phyloP scores from a whole-genome alignment of 2,797 vertebrate species.

The Hafferia zeledoni region DNA sequence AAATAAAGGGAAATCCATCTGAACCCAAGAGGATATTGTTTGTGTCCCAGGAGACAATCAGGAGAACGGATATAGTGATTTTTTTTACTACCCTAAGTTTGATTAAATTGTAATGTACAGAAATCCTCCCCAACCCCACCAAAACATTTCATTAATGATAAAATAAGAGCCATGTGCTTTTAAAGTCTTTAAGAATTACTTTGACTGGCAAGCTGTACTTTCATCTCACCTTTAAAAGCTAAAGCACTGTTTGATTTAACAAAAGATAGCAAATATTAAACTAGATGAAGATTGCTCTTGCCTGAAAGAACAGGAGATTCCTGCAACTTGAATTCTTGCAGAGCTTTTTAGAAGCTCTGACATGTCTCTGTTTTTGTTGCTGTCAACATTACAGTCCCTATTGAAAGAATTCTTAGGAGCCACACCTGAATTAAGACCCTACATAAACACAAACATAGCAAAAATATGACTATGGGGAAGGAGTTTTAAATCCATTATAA shows the following conservation, averaged over 20 bases:
- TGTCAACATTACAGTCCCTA: not conserved
- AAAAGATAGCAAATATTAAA: not conserved
- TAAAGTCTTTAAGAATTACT: not conserved
- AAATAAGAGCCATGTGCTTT: not conserved
- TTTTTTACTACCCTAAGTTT: slow-evolving; percentile 35
- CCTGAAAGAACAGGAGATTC: not conserved
- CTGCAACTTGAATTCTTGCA: not conserved
- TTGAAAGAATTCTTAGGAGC: not conserved
- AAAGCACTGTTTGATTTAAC: not conserved
- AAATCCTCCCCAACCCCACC: not conserved
- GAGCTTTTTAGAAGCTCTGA: not conserved
- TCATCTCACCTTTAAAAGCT: not conserved
- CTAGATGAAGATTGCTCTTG: not conserved
- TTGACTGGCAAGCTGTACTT: not conserved
- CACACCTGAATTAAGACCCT: not conserved
- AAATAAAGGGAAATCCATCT: slow-evolving; percentile 28
- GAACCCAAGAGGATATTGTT: slow-evolving; percentile 38
- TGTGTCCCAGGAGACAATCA: not conserved
- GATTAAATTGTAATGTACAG: not conserved
- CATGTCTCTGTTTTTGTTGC: not conserved
- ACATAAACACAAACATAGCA: not conserved
- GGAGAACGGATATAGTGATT: not conserved
- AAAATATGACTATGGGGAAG: not conserved
- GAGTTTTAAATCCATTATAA: not conserved
- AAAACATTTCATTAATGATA: slow-evolving; percentile 22